These are phyloP conservation scores for Dione vanillae DNA, from an alignment of 2,888 invertebrate genomes.

Conservation along the genomic window DNA sequence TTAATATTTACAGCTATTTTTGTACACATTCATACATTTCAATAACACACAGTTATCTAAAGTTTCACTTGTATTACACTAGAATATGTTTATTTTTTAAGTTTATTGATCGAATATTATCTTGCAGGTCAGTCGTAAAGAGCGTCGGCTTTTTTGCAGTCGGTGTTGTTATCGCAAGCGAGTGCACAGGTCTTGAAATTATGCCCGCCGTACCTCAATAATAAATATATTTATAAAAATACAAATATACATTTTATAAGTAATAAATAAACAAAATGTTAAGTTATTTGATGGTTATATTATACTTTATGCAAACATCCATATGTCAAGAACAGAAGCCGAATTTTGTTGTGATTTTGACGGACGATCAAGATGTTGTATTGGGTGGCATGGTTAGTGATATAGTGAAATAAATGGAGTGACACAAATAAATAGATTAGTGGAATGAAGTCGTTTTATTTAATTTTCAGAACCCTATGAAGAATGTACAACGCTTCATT, in stretches of 20 bases:
- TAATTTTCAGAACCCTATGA: constrained; percentile 86
- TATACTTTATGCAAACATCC: constrained; percentile 53
- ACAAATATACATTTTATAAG: constrained; percentile 48
- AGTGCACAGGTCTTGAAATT: constrained; percentile 89
- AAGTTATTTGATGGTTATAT: constrained; percentile 66
- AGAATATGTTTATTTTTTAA: constrained; percentile 18
- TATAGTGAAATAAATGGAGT: constrained; percentile 49
- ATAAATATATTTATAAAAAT: background rate
- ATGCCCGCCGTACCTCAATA: constrained; percentile 85
- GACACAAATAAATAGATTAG: constrained; percentile 64
- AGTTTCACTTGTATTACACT: background rate
- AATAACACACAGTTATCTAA: background rate
- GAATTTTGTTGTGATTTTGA: constrained; percentile 91
- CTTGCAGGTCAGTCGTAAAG: constrained; percentile 91
- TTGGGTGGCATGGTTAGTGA: constrained; percentile 90
- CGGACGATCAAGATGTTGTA: constrained; percentile 94
- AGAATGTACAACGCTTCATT: constrained; percentile 85
- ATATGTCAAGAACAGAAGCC: constrained; percentile 69
- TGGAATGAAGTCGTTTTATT: constrained; percentile 60
- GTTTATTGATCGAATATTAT: constrained; percentile 55
- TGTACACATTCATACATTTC: background rate
- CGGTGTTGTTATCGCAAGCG: constrained; percentile 91
- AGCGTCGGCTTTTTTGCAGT: constrained; percentile 91
- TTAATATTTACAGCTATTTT: background rate
- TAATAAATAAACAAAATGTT: constrained; percentile 63